Percentiles rank a stretch among this genome's conserved stretches.
phyloP scores from a whole-genome alignment of 2,113 vertebrate species.

The Myiagra hebetior region DNA sequence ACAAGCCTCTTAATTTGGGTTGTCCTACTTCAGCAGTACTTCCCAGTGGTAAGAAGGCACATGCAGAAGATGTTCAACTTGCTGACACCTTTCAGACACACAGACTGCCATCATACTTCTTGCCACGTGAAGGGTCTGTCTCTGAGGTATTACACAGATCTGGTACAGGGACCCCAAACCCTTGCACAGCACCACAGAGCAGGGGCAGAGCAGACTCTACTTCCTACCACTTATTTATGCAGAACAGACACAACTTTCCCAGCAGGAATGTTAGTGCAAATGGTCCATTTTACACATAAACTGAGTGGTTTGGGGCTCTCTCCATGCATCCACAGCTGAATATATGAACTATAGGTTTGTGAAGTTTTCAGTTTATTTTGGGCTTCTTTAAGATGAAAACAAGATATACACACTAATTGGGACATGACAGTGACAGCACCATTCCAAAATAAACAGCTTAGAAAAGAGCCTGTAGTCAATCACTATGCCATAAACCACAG shows the following conservation, averaged over 20 bases:
- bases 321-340: background rate
- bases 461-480: background rate
- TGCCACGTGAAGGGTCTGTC: background rate
- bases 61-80: background rate
- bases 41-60: background rate
- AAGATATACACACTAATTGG: background rate
- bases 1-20: background rate
- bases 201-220: background rate
- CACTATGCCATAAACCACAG: background rate
- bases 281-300: background rate
- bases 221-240: background rate
- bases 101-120: background rate
- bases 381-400: background rate
- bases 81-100: background rate
- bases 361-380: background rate
- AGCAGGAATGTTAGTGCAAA: background rate
- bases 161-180: background rate
- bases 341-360: background rate
- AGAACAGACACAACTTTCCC: background rate
- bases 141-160: too few relatives aligned
- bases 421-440: background rate
- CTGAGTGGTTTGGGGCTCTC: background rate
- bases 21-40: background rate
- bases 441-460: slow-evolving; percentile 22
- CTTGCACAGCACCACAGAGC: background rate